Evolutionary conservation across 2,113 vertebrate species (phyloP).

Genomic region (Drymodes brunneopygia): DNA sequence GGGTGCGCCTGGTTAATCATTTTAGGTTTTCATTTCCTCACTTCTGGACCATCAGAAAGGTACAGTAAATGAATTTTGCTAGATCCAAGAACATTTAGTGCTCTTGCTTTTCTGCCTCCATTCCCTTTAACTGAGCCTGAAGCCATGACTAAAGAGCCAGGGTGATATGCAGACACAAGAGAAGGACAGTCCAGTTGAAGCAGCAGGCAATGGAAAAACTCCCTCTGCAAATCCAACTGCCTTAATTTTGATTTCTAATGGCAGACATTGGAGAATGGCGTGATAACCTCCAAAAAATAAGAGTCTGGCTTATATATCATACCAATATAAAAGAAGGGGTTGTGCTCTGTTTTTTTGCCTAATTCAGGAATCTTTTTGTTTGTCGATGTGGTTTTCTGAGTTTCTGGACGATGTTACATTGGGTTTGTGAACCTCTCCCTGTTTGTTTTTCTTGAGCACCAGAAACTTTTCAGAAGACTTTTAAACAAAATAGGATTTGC

Average conservation of each 20-base stretch:
- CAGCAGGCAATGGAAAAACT: background rate
- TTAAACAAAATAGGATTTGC: background rate
- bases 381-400: accelerated
- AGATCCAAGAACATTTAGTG: background rate
- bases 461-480: background rate
- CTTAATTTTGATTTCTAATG: background rate
- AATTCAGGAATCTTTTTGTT: background rate
- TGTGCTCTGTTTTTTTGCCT: background rate
- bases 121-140: background rate
- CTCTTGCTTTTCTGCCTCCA: background rate
- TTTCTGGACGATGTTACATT: background rate
- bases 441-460: background rate
- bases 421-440: background rate
- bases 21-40: slow-evolving; percentile 10
- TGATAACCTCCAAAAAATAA: background rate
- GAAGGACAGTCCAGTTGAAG: background rate
- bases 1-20: background rate
- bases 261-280: background rate
- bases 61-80: background rate
- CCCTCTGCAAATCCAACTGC: background rate
- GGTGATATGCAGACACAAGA: background rate
- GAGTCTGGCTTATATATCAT: background rate
- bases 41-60: background rate
- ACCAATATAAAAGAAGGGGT: background rate
- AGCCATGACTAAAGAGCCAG: background rate